Evolutionary conservation across 2,888 invertebrate species (phyloP).

Genomic region (Synanthedon formicaeformis): DNA sequence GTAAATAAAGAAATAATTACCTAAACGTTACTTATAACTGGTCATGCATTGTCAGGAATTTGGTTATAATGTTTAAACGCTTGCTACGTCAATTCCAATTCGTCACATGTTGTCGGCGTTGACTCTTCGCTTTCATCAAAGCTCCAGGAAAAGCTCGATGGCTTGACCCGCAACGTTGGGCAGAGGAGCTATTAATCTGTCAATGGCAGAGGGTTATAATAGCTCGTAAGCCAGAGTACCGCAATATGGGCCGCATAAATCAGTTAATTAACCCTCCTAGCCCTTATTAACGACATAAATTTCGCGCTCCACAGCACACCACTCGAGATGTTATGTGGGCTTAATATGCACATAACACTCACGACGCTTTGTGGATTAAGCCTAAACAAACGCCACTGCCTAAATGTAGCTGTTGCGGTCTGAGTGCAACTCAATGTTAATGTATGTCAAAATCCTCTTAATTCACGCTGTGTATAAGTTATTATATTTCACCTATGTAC

Average conservation of each 20-base stretch:
- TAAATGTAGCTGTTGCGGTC: conserved; percentile 12
- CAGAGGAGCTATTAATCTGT: conserved; percentile 48
- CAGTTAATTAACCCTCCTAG: conserved; percentile 63
- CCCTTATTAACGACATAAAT: conserved; percentile 67
- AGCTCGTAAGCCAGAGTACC: conserved; percentile 38
- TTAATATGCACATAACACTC: conserved; percentile 36
- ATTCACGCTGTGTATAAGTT: background rate
- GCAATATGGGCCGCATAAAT: conserved; percentile 60
- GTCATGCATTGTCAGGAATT: background rate
- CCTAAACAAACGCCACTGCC: background rate
- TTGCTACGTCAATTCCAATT: conserved; percentile 9
- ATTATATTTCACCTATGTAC: too few relatives aligned
- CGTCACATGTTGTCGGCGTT: conserved; percentile 21
- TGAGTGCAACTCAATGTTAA: conserved; percentile 9
- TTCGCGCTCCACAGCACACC: conserved; percentile 47
- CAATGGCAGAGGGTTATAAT: conserved; percentile 46
- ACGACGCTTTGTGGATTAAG: background rate
- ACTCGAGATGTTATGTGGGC: conserved; percentile 51
- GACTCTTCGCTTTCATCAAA: conserved; percentile 31
- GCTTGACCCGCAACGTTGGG: conserved; percentile 18
- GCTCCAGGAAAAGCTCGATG: conserved; percentile 13
- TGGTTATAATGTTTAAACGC: background rate
- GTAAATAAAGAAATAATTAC: too few relatives aligned
- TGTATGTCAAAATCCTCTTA: conserved; percentile 3
- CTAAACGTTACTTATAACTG: too few relatives aligned